Conservation (phyloP, 2,797 vertebrate species). For the Carduelis carduelis region DNA sequence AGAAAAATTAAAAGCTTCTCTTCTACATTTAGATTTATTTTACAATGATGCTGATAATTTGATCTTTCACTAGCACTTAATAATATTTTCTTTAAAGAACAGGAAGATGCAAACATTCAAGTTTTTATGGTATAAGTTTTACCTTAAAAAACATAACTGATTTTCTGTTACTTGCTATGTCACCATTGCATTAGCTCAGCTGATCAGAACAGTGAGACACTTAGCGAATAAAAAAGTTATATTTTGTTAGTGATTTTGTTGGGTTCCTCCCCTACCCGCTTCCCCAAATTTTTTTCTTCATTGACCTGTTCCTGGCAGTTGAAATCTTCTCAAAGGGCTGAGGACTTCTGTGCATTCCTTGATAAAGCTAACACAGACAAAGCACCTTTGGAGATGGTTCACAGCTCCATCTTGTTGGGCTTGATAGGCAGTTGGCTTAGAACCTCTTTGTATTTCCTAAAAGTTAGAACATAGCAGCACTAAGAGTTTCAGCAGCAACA, state of each 20-base stretch:
- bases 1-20: background rate
- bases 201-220: background rate
- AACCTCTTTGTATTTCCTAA: background rate
- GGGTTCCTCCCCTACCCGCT: rapidly evolving
- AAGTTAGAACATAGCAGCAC: background rate
- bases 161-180: background rate
- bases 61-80: background rate
- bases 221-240: background rate
- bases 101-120: background rate
- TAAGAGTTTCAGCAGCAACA: background rate
- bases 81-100: background rate
- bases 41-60: background rate
- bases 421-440: background rate
- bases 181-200: background rate
- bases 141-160: background rate
- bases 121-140: background rate
- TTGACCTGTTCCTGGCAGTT: background rate
- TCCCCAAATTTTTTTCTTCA: background rate
- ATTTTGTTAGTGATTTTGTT: rapidly evolving
- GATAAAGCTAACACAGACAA: background rate
- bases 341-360: background rate
- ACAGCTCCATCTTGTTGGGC: background rate
- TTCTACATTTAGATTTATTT: background rate
- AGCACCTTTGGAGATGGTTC: background rate
- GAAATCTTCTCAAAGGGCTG: background rate